Percentiles rank a stretch among this genome's conserved stretches.
Conservation (phyloP, 2,888 invertebrate genomes). For the Labia minor region DNA sequence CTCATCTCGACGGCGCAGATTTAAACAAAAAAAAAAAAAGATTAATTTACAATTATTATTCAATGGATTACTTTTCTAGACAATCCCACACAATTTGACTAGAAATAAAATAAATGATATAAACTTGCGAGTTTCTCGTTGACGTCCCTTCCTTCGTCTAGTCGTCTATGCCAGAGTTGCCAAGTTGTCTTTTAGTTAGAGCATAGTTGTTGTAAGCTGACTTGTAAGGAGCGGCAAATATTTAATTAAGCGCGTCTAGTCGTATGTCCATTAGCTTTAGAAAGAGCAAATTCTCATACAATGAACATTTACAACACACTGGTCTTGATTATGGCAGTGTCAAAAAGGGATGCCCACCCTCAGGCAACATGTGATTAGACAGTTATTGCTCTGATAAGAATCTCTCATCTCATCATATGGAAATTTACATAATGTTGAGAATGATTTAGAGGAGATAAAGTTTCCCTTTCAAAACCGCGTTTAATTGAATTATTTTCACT, state of each 20-base stretch:
- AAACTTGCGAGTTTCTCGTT: neutral
- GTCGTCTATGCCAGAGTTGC: neutral
- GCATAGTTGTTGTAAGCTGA: conserved; percentile 7
- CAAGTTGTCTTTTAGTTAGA: neutral
- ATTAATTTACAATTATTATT: too few relatives aligned
- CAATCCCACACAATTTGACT: too few relatives aligned
- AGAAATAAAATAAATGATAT: too few relatives aligned
- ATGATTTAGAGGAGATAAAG: too few relatives aligned
- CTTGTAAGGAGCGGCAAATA: conserved; percentile 1
- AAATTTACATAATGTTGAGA: neutral
- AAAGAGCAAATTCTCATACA: neutral
- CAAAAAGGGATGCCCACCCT: neutral
- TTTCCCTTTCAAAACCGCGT: too few relatives aligned
- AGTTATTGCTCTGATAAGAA: neutral
- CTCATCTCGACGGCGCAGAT: too few relatives aligned
- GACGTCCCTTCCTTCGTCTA: neutral
- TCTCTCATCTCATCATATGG: neutral
- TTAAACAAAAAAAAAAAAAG: too few relatives aligned
- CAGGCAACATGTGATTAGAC: conserved; percentile 1
- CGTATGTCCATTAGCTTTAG: conserved; percentile 13
- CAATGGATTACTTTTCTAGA: too few relatives aligned
- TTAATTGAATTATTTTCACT: too few relatives aligned
- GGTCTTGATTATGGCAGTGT: neutral
- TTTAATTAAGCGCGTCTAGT: conserved; percentile 1
- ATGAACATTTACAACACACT: neutral